A percentile compares a stretch with the other conserved stretches of the same genome.
Evolutionary conservation across 1,140 invertebrate genomes (phyloP).

Genomic region (Atta cephalotes): DNA sequence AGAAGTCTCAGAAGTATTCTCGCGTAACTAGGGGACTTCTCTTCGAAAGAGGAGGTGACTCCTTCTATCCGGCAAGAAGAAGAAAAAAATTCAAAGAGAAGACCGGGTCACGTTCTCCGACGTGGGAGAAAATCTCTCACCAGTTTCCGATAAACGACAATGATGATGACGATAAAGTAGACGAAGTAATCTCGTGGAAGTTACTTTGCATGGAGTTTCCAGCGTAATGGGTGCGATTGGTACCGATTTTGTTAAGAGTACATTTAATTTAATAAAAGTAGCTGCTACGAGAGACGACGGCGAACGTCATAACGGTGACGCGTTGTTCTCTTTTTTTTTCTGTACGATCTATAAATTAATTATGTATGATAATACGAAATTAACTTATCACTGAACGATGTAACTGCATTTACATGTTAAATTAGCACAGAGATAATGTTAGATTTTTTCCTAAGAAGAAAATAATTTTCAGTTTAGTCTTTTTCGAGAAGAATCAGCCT

Average conservation of each 20-base stretch:
- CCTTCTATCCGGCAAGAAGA: slow-evolving; percentile 36
- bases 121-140: slow-evolving; percentile 61
- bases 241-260: slow-evolving; percentile 52
- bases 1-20: slow-evolving; percentile 80
- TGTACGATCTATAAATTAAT: slow-evolving; percentile 43
- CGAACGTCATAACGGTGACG: not conserved
- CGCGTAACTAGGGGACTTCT: slow-evolving; percentile 79
- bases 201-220: slow-evolving; percentile 54
- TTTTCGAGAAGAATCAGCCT: slow-evolving; percentile 31
- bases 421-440: not conserved
- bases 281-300: not conserved
- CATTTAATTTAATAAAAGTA: slow-evolving; percentile 64
- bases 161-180: slow-evolving; percentile 46
- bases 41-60: slow-evolving; percentile 48
- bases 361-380: slow-evolving; percentile 19
- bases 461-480: slow-evolving; percentile 42
- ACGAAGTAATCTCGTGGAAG: slow-evolving; percentile 69
- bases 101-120: slow-evolving; percentile 63
- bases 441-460: slow-evolving; percentile 34
- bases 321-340: slow-evolving; percentile 2
- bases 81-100: slow-evolving; percentile 64
- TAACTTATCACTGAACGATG: not conserved
- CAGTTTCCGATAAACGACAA: slow-evolving; percentile 33
- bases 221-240: slow-evolving; percentile 58
- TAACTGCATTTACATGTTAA: slow-evolving; percentile 32